phyloP scores from a whole-genome alignment of 2,888 invertebrate genomes.

The Odiellus spinosus region DNA sequence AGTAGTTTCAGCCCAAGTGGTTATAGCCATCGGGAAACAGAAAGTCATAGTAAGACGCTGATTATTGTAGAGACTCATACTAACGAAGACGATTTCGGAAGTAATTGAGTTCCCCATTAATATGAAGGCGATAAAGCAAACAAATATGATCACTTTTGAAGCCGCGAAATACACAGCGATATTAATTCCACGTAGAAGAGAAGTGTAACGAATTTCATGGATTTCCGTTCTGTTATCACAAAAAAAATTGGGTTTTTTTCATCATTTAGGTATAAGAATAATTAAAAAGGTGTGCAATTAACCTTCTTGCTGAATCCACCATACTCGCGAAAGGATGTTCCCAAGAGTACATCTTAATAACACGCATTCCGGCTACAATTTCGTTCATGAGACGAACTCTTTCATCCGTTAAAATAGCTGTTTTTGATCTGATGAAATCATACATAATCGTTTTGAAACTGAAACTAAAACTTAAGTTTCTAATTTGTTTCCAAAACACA shows the following conservation, averaged over 20 bases:
- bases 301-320: constrained; percentile 56
- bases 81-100: constrained; percentile 58
- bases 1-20: constrained; percentile 56
- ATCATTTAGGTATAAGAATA: too few relatives aligned
- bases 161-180: constrained; percentile 51
- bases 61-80: constrained; percentile 73
- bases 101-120: constrained; percentile 45
- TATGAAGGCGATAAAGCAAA: constrained; percentile 58
- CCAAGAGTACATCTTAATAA: constrained; percentile 94
- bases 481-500: too few relatives aligned
- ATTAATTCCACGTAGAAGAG: constrained; percentile 42
- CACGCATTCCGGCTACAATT: constrained; percentile 79
- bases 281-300: constrained; percentile 24
- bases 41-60: constrained; percentile 59
- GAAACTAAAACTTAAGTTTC: too few relatives aligned
- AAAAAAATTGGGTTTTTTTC: too few relatives aligned
- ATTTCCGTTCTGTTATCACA: constrained; percentile 59
- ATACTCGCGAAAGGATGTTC: constrained; percentile 74
- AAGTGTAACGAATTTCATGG: constrained; percentile 43
- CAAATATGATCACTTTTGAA: constrained; percentile 61
- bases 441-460: too few relatives aligned
- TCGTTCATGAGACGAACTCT: constrained; percentile 87
- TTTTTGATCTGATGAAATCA: constrained; percentile 25
- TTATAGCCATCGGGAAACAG: constrained; percentile 68
- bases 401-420: constrained; percentile 71